A percentile compares a stretch with the other conserved stretches of the same genome.
Conservation (phyloP, 2,888 invertebrate genomes). For the Tillus elongatus region DNA sequence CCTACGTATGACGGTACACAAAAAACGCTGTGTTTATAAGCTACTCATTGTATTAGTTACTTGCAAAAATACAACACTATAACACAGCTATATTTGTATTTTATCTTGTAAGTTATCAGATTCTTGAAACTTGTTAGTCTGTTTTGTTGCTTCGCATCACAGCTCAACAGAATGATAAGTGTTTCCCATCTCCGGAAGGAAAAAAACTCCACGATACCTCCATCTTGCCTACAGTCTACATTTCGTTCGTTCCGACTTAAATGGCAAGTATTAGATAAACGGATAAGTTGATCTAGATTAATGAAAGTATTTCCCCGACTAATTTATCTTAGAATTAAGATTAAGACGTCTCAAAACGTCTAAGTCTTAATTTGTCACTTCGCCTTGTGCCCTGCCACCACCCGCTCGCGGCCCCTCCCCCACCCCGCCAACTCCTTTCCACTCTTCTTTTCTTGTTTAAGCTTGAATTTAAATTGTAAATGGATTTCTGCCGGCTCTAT, state of each 20-base stretch:
- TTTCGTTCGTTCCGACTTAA: constrained; percentile 21
- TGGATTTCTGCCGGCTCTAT: constrained; percentile 33
- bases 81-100: no score
- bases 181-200: no score
- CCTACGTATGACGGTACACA: no score
- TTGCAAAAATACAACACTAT: no score
- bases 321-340: constrained; percentile 45
- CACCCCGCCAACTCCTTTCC: constrained; percentile 10
- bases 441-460: constrained; percentile 17
- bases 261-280: constrained; percentile 33
- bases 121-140: no score
- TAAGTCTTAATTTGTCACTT: constrained; percentile 42
- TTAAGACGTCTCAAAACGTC: constrained; percentile 42
- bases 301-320: constrained; percentile 43
- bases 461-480: constrained; percentile 34
- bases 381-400: constrained; percentile 12
- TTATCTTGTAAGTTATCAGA: no score
- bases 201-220: no score
- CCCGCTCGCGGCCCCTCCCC: no score
- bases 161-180: no score
- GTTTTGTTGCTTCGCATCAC: no score
- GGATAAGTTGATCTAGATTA: constrained; percentile 43
- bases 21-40: no score
- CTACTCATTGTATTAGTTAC: no score
- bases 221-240: not conserved